Conservation (phyloP, 2,113 vertebrate species). For the Orthochromis malagaraziensis region DNA sequence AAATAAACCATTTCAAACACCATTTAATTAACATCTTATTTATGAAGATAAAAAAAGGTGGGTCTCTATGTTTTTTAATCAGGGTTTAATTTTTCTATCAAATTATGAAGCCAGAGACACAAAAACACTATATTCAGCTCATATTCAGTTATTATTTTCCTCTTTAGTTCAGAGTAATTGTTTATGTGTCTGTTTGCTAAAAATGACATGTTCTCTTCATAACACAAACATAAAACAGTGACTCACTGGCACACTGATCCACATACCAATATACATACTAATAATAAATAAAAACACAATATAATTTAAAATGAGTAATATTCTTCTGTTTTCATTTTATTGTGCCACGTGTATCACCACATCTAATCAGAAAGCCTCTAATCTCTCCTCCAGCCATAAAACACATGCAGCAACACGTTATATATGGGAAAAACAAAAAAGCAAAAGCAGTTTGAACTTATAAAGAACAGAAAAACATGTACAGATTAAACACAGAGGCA, state of each 20-base stretch:
- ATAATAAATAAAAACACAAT: neutral
- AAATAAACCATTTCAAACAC: neutral
- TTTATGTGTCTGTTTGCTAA: neutral
- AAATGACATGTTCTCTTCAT: neutral
- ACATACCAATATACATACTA: neutral
- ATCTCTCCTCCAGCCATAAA: neutral
- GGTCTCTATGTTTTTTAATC: neutral
- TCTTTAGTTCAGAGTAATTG: neutral
- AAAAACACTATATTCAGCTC: neutral
- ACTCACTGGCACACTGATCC: neutral
- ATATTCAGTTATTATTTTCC: neutral
- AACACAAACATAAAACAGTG: neutral
- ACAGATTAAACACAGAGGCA: neutral
- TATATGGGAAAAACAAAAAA: neutral
- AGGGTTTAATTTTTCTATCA: neutral
- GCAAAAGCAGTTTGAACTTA: neutral
- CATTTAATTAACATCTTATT: neutral
- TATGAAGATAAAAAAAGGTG: neutral
- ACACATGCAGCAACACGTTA: neutral
- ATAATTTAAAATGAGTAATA: neutral
- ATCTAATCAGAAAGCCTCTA: neutral
- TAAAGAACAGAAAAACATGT: neutral
- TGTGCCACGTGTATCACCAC: neutral
- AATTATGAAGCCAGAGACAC: neutral
- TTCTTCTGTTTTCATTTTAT: conserved; percentile 7